Evolutionary conservation across 2,797 vertebrate species (phyloP).

Genomic region (Cyprinella venusta): DNA sequence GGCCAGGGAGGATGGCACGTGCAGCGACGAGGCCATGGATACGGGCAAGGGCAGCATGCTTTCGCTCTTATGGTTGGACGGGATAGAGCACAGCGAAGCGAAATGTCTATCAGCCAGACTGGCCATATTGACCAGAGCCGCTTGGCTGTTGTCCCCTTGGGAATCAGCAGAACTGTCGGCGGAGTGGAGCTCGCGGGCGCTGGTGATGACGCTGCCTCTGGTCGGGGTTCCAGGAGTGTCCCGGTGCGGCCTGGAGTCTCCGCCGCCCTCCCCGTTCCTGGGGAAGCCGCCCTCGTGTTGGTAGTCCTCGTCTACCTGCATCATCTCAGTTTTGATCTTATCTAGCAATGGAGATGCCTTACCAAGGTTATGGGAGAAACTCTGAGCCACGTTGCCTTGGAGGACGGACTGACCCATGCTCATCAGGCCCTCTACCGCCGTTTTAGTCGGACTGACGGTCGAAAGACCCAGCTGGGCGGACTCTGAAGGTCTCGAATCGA

Average conservation of each 20-base stretch:
- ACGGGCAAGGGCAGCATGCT: constrained; percentile 82
- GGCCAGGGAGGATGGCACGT: constrained; percentile 83
- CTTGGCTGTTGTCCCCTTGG: constrained; percentile 67
- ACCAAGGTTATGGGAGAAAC: constrained; percentile 58
- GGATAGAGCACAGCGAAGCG: constrained; percentile 83
- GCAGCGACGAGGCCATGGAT: constrained; percentile 80
- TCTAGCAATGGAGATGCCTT: constrained; percentile 61
- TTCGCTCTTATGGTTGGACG: constrained; percentile 87
- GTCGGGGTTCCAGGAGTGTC: constrained; percentile 92
- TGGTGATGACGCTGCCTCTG: constrained; percentile 95
- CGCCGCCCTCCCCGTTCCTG: constrained; percentile 78
- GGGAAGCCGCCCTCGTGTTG: constrained; percentile 75
- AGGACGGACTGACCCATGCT: constrained; percentile 80
- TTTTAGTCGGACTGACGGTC: constrained; percentile 84
- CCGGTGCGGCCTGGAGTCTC: constrained; percentile 80
- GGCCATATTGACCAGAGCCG: constrained; percentile 71
- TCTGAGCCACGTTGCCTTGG: constrained; percentile 71
- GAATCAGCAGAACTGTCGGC: constrained; percentile 76
- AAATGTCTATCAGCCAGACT: constrained; percentile 83
- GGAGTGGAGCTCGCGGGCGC: constrained; percentile 90
- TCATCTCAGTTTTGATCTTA: constrained; percentile 86
- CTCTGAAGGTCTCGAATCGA: constrained; percentile 83
- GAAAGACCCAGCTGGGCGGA: constrained; percentile 78
- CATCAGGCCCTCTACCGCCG: constrained; percentile 84
- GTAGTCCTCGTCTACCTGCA: constrained; percentile 88